Conservation (phyloP, 2,888 invertebrate genomes). For the Portevinia maculata region DNA sequence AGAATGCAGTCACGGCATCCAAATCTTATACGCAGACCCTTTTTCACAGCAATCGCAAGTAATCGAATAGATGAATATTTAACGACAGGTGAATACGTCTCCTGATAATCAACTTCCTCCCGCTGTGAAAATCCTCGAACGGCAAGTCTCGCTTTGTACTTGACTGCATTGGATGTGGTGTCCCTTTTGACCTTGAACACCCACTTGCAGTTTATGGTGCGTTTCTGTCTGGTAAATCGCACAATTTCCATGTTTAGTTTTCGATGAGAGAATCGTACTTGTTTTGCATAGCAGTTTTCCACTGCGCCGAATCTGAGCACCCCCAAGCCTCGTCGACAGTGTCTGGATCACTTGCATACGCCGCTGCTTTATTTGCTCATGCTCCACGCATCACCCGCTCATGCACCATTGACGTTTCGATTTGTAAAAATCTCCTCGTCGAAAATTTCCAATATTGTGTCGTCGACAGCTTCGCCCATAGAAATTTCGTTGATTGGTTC, state of each 20-base stretch:
- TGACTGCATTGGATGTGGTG: neutral
- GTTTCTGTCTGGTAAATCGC: constrained; percentile 4
- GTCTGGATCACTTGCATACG: constrained; percentile 6
- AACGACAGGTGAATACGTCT: constrained; percentile 8
- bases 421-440: constrained; percentile 12
- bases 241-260: constrained; percentile 13
- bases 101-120: constrained; percentile 17
- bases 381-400: constrained; percentile 4
- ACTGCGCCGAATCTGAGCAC: neutral
- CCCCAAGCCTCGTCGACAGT: constrained; percentile 1
- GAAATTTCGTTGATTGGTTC: too few species aligned
- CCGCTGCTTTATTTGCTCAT: neutral
- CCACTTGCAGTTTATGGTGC: constrained; percentile 12
- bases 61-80: constrained; percentile 7
- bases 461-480: constrained; percentile 3
- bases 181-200: constrained; percentile 12
- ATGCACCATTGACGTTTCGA: constrained; percentile 13
- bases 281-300: constrained; percentile 7
- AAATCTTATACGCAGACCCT: constrained; percentile 16
- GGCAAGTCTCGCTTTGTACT: constrained; percentile 10
- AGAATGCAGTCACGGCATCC: constrained; percentile 52
- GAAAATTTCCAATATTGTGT: constrained; percentile 8
- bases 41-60: constrained; percentile 11
- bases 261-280: constrained; percentile 42
- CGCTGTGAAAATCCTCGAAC: constrained; percentile 20